phyloP scores from a whole-genome alignment of 2,888 invertebrate genomes.

The Tipula helvola region DNA sequence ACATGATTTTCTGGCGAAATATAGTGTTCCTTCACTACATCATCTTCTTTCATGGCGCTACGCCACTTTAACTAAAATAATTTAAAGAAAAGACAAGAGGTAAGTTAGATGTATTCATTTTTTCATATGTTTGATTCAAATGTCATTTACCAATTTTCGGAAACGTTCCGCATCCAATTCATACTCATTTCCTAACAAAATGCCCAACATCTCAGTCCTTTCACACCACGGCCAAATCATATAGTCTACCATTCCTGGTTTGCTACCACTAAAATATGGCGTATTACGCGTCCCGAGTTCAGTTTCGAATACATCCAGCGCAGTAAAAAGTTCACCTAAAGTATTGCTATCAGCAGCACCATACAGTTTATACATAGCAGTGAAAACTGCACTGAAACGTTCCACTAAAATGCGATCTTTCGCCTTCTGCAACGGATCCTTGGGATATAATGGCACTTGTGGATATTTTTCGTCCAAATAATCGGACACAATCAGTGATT shows the following conservation, averaged over 20 bases:
- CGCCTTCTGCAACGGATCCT: constrained; percentile 42
- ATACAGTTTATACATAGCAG: constrained; percentile 28
- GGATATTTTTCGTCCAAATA: constrained; percentile 73
- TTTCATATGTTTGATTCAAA: too few relatives aligned
- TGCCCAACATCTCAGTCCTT: constrained; percentile 38
- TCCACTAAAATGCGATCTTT: constrained; percentile 33
- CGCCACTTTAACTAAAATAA: too few relatives aligned
- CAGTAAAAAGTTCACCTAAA: constrained; percentile 42
- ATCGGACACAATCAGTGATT: constrained; percentile 65
- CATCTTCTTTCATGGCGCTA: constrained; percentile 52
- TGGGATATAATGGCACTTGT: constrained; percentile 47
- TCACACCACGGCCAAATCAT: constrained; percentile 84
- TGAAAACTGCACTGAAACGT: constrained; percentile 25
- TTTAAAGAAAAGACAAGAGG: too few relatives aligned
- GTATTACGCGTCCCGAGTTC: constrained; percentile 50
- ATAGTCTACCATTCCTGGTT: constrained; percentile 66
- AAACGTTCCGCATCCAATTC: constrained; percentile 52
- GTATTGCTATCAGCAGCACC: constrained; percentile 34
- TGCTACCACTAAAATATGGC: constrained; percentile 52
- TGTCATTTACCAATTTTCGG: constrained; percentile 43
- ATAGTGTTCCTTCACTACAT: constrained; percentile 53
- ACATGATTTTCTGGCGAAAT: constrained; percentile 57
- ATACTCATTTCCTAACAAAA: constrained; percentile 48
- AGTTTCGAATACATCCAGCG: constrained; percentile 50
- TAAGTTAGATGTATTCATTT: too few relatives aligned